Conservation (phyloP, 2,797 vertebrate genomes). For the Caiman crocodilus region DNA sequence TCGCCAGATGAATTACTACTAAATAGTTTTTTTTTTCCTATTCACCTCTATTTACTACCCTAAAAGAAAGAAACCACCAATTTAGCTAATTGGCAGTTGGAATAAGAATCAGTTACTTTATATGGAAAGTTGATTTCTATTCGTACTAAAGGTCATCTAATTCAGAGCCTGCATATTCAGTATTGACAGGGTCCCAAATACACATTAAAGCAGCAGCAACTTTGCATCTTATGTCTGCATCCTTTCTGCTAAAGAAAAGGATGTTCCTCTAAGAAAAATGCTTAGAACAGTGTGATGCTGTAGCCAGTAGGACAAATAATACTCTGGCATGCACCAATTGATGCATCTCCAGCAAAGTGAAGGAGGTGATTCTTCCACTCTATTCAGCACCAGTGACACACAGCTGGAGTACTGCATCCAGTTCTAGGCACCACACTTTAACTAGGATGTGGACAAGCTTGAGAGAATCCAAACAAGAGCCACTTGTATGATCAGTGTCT, state of each 20-base stretch:
- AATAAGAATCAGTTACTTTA: background rate
- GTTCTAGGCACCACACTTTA: too few species aligned
- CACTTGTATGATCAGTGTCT: too few species aligned
- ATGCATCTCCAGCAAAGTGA: too few species aligned
- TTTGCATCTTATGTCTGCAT: background rate
- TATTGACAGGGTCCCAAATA: background rate
- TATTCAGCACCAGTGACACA: background rate
- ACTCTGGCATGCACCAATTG: too few species aligned
- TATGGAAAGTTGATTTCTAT: background rate
- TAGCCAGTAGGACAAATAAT: too few species aligned
- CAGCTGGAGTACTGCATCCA: too few species aligned
- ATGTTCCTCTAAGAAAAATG: too few species aligned
- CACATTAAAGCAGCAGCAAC: background rate
- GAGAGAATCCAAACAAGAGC: too few species aligned
- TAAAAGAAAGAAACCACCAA: background rate
- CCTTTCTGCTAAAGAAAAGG: background rate
- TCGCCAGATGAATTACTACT: background rate
- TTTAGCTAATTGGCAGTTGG: background rate
- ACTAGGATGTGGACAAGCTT: too few species aligned
- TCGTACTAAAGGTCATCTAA: background rate
- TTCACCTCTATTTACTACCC: background rate
- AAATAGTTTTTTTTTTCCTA: background rate
- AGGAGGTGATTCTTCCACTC: too few species aligned
- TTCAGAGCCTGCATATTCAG: background rate
- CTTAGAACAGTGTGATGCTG: too few species aligned